These are phyloP conservation scores for Pyrrhia umbra DNA, from an alignment of 2,888 invertebrate species.

Conservation along the genomic window DNA sequence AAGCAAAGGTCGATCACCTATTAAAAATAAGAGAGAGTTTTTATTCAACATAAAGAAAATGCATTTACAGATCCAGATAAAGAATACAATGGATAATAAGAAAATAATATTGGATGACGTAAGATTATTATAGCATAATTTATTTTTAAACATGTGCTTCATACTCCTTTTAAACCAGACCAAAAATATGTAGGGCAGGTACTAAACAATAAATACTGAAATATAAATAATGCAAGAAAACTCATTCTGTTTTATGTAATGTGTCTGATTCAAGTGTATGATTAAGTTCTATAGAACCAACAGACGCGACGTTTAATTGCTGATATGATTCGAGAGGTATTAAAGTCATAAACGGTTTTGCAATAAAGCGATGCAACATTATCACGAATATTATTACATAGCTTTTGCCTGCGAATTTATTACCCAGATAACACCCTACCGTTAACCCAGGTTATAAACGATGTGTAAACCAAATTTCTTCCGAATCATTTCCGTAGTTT, in stretches of 20 bases:
- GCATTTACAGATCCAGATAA: no score
- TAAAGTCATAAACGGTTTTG: background rate
- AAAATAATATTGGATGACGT: no score
- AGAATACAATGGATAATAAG: no score
- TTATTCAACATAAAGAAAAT: background rate
- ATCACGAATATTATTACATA: no score
- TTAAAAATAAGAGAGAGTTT: background rate
- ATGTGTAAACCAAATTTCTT: no score
- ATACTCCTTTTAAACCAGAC: background rate
- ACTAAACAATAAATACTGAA: no score
- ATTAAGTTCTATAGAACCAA: slow-evolving; percentile 8
- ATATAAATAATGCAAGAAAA: background rate
- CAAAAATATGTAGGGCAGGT: background rate
- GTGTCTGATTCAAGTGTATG: background rate
- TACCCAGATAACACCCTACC: no score
- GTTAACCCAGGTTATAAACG: no score
- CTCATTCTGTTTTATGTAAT: background rate
- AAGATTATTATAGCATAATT: no score
- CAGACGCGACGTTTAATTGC: slow-evolving; percentile 5
- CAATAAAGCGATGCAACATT: background rate
- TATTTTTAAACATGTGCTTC: no score
- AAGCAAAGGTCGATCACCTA: slow-evolving; percentile 31
- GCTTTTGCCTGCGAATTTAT: no score
- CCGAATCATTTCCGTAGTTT: no score
- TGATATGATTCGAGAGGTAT: slow-evolving; percentile 1